Percentiles rank a stretch among this genome's conserved stretches.
Conservation (phyloP, 2,888 invertebrate genomes). For the Drosophila kuntzei region DNA sequence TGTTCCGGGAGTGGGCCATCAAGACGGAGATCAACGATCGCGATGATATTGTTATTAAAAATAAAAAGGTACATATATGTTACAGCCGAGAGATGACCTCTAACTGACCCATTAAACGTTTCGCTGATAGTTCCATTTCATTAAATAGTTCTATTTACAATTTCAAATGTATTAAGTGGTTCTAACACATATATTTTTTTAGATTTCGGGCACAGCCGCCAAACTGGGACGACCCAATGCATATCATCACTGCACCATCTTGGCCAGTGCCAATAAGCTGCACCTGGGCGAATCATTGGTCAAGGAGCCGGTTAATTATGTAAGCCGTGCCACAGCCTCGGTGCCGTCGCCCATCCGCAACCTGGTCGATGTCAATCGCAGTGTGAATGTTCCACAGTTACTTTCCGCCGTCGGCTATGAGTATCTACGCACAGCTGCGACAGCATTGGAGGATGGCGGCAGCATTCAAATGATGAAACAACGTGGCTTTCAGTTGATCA, state of each 20-base stretch:
- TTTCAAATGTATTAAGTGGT: background rate
- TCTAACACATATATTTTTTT: conserved; percentile 28
- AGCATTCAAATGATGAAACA: conserved; percentile 90
- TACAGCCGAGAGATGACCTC: conserved; percentile 23
- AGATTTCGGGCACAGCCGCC: conserved; percentile 98
- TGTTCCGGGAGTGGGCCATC: conserved; percentile 93
- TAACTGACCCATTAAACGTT: conserved; percentile 16
- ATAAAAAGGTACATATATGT: conserved; percentile 86
- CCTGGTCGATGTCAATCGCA: conserved; percentile 90
- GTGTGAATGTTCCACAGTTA: conserved; percentile 90
- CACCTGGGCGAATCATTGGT: conserved; percentile 90
- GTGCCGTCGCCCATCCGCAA: conserved; percentile 93
- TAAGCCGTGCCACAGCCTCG: conserved; percentile 94
- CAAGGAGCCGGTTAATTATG: conserved; percentile 92
- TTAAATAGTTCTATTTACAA: background rate
- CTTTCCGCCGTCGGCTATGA: conserved; percentile 93
- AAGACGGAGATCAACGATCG: conserved; percentile 91
- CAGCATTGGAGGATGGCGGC: conserved; percentile 90
- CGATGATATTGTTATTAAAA: conserved; percentile 94
- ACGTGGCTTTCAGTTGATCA: conserved; percentile 93
- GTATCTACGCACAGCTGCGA: conserved; percentile 91
- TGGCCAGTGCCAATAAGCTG: conserved; percentile 93
- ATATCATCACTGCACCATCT: conserved; percentile 99
- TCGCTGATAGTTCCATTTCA: background rate
- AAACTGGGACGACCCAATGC: conserved; percentile 94